Evolutionary conservation across 1,140 invertebrate species (phyloP).

Genomic region (Octopus sinensis): DNA sequence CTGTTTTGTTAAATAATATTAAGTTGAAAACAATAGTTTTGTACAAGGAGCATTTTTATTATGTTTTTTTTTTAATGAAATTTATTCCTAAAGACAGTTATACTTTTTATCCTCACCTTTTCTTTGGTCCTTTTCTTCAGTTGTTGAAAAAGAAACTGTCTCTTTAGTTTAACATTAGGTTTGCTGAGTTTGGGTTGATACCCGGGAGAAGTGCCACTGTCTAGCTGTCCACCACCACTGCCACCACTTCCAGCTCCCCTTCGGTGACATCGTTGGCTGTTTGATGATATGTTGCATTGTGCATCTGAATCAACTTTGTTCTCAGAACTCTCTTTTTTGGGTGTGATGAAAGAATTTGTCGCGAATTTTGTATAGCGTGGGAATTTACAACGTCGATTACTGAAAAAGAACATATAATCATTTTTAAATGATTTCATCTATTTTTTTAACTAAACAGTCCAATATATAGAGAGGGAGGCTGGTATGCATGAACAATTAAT

Average conservation of each 20-base stretch:
- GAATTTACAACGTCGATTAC: constrained; percentile 20
- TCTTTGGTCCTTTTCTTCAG: constrained; percentile 20
- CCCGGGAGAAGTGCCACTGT: neutral
- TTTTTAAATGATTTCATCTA: no score
- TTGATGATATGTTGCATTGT: neutral
- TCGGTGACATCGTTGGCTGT: neutral
- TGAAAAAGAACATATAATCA: constrained; percentile 8
- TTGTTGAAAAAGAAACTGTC: neutral
- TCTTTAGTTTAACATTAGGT: constrained; percentile 11
- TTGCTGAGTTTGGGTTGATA: constrained; percentile 4
- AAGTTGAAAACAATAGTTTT: no score
- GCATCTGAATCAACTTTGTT: neutral
- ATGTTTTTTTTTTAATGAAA: no score
- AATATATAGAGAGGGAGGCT: no score
- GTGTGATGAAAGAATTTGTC: constrained; percentile 14
- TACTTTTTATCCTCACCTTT: constrained; percentile 19
- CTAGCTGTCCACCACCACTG: neutral
- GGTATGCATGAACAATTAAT: no score
- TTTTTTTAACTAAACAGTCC: no score
- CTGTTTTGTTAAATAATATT: no score
- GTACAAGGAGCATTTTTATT: no score
- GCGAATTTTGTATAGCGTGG: constrained; percentile 20
- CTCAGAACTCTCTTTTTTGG: neutral
- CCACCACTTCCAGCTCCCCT: neutral
- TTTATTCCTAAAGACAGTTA: neutral